A percentile compares a stretch with the other conserved stretches of the same genome.
Evolutionary conservation across 2,888 invertebrate species (phyloP).

Genomic region (Caenorhabditis zanzibari): DNA sequence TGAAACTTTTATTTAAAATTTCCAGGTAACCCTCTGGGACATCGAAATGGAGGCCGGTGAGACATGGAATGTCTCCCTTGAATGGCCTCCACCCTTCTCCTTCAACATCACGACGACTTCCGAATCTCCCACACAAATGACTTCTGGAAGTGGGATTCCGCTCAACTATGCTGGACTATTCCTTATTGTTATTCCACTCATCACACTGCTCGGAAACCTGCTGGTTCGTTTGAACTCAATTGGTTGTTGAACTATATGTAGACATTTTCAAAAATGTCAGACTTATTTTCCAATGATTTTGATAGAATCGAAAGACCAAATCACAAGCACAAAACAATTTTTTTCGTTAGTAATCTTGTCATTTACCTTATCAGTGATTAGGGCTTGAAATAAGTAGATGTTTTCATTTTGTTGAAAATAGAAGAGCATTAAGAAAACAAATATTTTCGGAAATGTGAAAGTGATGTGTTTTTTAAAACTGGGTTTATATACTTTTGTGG

Average conservation of each 20-base stretch:
- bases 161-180: slow-evolving; percentile 73
- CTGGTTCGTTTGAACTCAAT: slow-evolving; percentile 66
- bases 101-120: slow-evolving; percentile 24
- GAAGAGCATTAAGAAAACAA: background rate
- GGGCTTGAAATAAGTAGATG: background rate
- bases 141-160: slow-evolving; percentile 36
- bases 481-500: background rate
- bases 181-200: slow-evolving; percentile 74
- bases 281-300: background rate
- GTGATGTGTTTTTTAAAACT: background rate
- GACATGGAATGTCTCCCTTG: slow-evolving; percentile 65
- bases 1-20: background rate
- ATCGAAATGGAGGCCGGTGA: slow-evolving; percentile 61
- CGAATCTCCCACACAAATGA: slow-evolving; percentile 11
- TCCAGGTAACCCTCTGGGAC: slow-evolving; percentile 29
- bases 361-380: too few relatives aligned
- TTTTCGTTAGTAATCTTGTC: background rate
- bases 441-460: slow-evolving; percentile 6
- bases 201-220: slow-evolving; percentile 82
- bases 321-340: background rate
- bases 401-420: background rate
- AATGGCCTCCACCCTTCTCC: slow-evolving; percentile 59
- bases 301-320: slow-evolving; percentile 2
- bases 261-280: background rate
- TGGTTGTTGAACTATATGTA: background rate